Percentiles rank a stretch among this genome's conserved stretches.
phyloP scores from a whole-genome alignment of 2,888 invertebrate genomes.

The Ophioninae sp. region DNA sequence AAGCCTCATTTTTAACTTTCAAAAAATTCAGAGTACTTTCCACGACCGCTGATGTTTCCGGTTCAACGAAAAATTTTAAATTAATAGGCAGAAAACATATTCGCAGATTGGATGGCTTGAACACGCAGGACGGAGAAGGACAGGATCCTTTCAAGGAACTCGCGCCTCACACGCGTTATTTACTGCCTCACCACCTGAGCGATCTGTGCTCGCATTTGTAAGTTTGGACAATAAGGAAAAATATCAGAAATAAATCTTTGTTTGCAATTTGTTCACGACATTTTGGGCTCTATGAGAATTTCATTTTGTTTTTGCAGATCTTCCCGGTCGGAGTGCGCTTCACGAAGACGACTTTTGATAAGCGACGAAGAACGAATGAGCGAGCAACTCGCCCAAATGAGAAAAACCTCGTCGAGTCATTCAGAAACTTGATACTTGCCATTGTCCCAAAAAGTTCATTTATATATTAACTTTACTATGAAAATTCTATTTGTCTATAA shows the following conservation, averaged over 20 bases:
- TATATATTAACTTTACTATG: conserved; percentile 34
- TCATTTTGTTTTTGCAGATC: conserved; percentile 52
- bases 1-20: no score
- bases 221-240: conserved; percentile 55
- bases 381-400: conserved; percentile 54
- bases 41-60: no score
- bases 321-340: conserved; percentile 48
- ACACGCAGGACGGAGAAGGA: conserved; percentile 57
- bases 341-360: conserved; percentile 33
- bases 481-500: neutral
- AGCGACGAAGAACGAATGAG: conserved; percentile 54
- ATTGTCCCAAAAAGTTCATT: conserved; percentile 11
- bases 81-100: neutral
- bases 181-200: conserved; percentile 72
- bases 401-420: conserved; percentile 36
- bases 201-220: conserved; percentile 72
- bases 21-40: no score
- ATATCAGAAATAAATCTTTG: neutral
- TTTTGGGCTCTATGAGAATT: neutral
- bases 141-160: conserved; percentile 75
- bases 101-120: conserved; percentile 71
- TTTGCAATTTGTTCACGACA: neutral
- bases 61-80: no score
- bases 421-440: conserved; percentile 18
- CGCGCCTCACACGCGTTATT: conserved; percentile 71